phyloP scores from a whole-genome alignment of 1,140 invertebrate species.

The Probaryconus sp. region DNA sequence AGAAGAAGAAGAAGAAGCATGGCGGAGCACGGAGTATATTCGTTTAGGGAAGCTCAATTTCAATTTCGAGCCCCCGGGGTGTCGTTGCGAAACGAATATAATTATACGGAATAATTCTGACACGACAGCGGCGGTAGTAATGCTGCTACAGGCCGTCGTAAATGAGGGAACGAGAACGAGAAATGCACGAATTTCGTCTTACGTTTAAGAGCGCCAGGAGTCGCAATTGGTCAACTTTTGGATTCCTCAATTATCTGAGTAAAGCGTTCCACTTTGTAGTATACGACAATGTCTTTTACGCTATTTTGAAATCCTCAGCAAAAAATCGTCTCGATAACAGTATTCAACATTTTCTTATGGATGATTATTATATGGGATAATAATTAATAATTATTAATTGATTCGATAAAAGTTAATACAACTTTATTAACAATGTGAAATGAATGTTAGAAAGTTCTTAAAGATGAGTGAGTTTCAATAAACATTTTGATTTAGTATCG shows the following conservation, averaged over 20 bases:
- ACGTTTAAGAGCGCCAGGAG: constrained; percentile 30
- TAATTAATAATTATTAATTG: too few relatives aligned
- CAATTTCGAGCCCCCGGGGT: constrained; percentile 78
- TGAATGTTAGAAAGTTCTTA: too few relatives aligned
- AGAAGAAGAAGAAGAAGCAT: constrained; percentile 40
- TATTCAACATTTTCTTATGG: too few relatives aligned
- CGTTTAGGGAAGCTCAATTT: constrained; percentile 77
- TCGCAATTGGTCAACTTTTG: constrained; percentile 43
- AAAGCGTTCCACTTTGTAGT: background rate
- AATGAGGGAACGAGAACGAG: constrained; percentile 47
- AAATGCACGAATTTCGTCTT: constrained; percentile 42
- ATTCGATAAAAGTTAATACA: too few relatives aligned
- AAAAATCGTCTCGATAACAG: too few relatives aligned
- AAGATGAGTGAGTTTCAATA: too few relatives aligned
- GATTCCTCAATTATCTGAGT: constrained; percentile 9
- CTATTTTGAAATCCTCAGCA: too few relatives aligned
- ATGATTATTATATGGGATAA: too few relatives aligned
- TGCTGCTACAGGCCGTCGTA: constrained; percentile 47
- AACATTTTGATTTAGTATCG: background rate
- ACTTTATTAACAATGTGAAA: too few relatives aligned
- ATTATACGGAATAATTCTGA: constrained; percentile 79
- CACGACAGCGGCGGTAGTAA: constrained; percentile 60
- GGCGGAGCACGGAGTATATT: constrained; percentile 61
- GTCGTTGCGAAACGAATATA: constrained; percentile 79
- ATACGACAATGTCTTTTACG: too few relatives aligned